Evolutionary conservation across 1,140 invertebrate genomes (phyloP), one percentile per base, ranked within the genome.

Genomic region (Heliothis subflexa): DNA sequence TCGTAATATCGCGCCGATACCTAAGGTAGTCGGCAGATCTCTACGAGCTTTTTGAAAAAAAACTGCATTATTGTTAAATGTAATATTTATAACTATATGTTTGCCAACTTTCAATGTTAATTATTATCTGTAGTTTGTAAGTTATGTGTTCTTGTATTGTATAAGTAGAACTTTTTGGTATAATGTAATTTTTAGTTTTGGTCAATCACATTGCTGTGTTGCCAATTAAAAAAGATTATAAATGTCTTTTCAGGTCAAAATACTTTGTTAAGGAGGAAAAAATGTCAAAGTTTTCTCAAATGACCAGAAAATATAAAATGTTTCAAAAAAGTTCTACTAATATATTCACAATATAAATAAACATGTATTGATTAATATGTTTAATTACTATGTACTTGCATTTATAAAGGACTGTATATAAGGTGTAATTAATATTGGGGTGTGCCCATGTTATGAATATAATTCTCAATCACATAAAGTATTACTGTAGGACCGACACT

Each of bases 391-490:
- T 25, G 21, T 25, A 47, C 61, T 13, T 64, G 61, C 61, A 64
- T 64, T 64, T 64, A 64, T 64, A 64, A 21, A 33, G 3, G 61
- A 64, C 61, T 64, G 61, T 64, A 64, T 47, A 64, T 47, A 64
- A 40, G 16, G 25, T 7, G 14, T 64, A 10, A 21, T 55, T 64
- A 47, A 18, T 18, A n/a, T 16, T 47, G 45, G 14, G 40, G n/a
- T 16, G 1, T 40, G 40, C 33, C 40, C 18, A 47, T 64, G 33
- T 18, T 47, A 64, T 64, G 33, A 64, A 64, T 64, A 18, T 64
- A 64, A 64, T 45, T 64, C 61, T 64, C 61, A 45, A n/a, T 64
- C 12, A 45, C 3, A 9, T 14, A 16, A 45, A 16, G 11, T 64
- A 47, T 47, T 5, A 14, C 3, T 62, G 5, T 62, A n/a, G 61